These are phyloP conservation scores for Parnassius glacialis DNA, from an alignment of 2,888 invertebrate species.

Conservation along the genomic window DNA sequence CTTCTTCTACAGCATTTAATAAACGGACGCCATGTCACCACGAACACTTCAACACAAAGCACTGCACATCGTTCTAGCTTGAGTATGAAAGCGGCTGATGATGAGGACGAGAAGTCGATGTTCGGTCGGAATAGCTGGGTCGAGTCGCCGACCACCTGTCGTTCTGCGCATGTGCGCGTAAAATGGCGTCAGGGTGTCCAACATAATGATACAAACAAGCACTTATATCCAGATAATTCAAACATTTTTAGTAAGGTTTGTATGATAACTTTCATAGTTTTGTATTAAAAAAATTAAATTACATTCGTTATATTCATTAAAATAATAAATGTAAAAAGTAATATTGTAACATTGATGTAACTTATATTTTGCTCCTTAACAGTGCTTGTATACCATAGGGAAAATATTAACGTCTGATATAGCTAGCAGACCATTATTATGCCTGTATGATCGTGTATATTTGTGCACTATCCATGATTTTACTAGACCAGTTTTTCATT, in stretches of 20 bases:
- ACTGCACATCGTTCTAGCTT: conserved; percentile 78
- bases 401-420: too few species aligned
- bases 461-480: too few species aligned
- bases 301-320: neutral
- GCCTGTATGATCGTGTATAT: too few species aligned
- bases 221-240: conserved; percentile 45
- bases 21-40: conserved; percentile 79
- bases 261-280: neutral
- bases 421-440: too few species aligned
- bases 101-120: conserved; percentile 81
- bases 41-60: conserved; percentile 79
- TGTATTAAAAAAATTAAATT: neutral
- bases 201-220: conserved; percentile 54
- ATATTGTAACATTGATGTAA: too few species aligned
- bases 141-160: conserved; percentile 80
- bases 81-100: conserved; percentile 81
- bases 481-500: too few species aligned
- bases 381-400: too few species aligned
- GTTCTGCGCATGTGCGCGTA: conserved; percentile 82
- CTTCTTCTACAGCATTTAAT: conserved; percentile 56
- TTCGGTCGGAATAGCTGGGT: conserved; percentile 75
- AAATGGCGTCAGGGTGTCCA: conserved; percentile 65
- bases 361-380: too few species aligned
- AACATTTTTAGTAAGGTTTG: conserved; percentile 41
- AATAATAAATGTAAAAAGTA: too few species aligned